Percentiles rank a stretch among this genome's conserved stretches.
Conservation (phyloP, 2,797 vertebrate species). For the Spinus pinus region DNA sequence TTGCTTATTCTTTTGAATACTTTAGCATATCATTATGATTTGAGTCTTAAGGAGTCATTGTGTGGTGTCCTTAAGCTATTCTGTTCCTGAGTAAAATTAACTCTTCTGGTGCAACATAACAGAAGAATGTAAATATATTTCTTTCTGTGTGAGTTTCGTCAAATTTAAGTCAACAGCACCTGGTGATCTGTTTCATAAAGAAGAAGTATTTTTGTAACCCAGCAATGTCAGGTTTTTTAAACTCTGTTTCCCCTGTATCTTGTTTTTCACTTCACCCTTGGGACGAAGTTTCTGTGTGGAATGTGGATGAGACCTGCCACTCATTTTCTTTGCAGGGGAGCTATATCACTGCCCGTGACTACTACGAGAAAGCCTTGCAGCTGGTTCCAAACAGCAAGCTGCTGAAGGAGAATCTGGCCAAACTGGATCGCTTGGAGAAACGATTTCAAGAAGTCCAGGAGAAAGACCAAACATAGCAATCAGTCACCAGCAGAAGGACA, state of each 20-base stretch:
- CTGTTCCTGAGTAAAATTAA: neutral
- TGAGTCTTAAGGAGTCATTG: neutral
- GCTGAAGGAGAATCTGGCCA: conserved; percentile 93
- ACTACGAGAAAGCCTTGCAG: conserved; percentile 88
- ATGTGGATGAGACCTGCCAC: neutral
- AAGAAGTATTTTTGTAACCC: neutral
- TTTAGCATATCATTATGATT: conserved; percentile 36
- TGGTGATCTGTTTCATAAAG: neutral
- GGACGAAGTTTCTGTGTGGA: neutral
- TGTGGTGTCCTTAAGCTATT: neutral
- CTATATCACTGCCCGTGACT: conserved; percentile 87
- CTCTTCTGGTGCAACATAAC: neutral
- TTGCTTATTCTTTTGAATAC: conserved; percentile 15
- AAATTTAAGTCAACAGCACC: neutral
- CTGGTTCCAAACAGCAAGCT: conserved; percentile 91
- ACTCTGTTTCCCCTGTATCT: neutral
- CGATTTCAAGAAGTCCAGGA: conserved; percentile 79
- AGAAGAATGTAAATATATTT: neutral
- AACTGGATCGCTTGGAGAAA: conserved; percentile 91
- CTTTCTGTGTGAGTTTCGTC: neutral
- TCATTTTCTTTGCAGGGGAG: conserved; percentile 80
- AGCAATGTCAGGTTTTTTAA: neutral
- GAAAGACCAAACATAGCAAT: conserved; percentile 59
- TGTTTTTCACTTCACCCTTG: neutral
- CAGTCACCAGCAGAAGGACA: neutral